Evolutionary conservation across 2,113 vertebrate genomes (phyloP), one percentile per base, ranked within the genome.

Genomic region (Hippotragus niger): DNA sequence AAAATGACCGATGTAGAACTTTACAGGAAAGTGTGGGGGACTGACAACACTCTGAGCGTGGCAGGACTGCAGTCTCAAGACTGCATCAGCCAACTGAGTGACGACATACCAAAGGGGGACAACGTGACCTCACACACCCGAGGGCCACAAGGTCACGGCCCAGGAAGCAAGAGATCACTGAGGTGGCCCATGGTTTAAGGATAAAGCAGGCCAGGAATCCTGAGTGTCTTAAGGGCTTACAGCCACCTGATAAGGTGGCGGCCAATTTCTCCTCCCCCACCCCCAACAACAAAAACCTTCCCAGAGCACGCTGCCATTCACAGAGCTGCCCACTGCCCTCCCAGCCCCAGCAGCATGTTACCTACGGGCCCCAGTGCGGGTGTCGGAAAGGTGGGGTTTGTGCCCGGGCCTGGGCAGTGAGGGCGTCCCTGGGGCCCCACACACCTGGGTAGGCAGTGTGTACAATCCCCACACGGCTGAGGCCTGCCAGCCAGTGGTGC

Each of bases 391-490:
- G 1, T 14, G 6, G 11, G 21, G 19, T 53, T 14, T 4, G 6
- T 23, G 11, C 50, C 33, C 7, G 3, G 11, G 80, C 50, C 47
- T n/a, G 47, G 80, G 80, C 1, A 2, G 31, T 33, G 80, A 82
- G 78, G 47, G 17, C 1, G 31, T 11, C 31, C 47, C 47, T 13
- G 10, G 16, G 80, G 80, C 10, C 47, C 47, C 31, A 52, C 6
- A 23, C 0, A 2, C 17, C 47, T n/a, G 17, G 80, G 10, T 12
- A 21, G 8, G 27, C 3, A 16, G 36, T 23, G 23, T 29, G 10
- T 9, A 23, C 36, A 16, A 45, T 16, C 31, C 45, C 4, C 3
- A 47, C 2, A 3, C 9, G 0, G 11, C 25, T 52, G 62, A 31
- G 40, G 53, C 60, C 7, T 2, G n/a, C n/a, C 33, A 27, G 21